Evolutionary conservation across 2,797 vertebrate species (phyloP), one percentile per base, ranked within the genome.

Genomic region (Botia almorhae): DNA sequence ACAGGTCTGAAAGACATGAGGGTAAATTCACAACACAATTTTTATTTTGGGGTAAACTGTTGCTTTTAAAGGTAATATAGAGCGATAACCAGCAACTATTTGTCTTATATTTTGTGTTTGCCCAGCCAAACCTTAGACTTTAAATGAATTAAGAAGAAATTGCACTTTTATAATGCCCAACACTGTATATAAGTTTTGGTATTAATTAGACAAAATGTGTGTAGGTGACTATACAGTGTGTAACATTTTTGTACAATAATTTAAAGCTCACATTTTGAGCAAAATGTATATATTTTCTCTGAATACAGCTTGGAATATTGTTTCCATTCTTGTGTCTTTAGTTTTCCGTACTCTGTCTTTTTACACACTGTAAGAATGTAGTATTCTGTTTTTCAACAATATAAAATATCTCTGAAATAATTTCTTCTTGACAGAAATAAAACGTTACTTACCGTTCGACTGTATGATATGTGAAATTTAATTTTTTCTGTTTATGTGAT

Each of bases 131-230:
- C 50, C 23, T 78, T 21, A 81, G 33, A 80, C 71, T 76, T 76
- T 67, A 29, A 67, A 65, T 1, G 8, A 69, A 2, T 48, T 14
- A 51, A 58, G 65, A 50, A 75, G 72, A 67, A 84, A 85, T 86
- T 90, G 88, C 89, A 92, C 88, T 90, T 89, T 86, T 51, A 71
- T 73, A 13, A 83, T 83, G 74, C 50, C 68, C 19, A 85, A 60
- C 80, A 78, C 69, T 86, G 51, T 87, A 87, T 50, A 21, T 8
- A 17, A 63, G 36, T 82, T 76, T 76, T 56, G 53, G 56, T 68
- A 50, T 55, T 60, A 72, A 67, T 67, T 80, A 55, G 71, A 65
- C 67, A 68, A 69, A 72, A 73, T 85, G 33, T 83, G 33, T 81
- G 53, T 74, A 43, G 33, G 76, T 19, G 68, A 69, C 60, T 63